phyloP scores from a whole-genome alignment of 2,888 invertebrate species.

The Blomia tropicalis region DNA sequence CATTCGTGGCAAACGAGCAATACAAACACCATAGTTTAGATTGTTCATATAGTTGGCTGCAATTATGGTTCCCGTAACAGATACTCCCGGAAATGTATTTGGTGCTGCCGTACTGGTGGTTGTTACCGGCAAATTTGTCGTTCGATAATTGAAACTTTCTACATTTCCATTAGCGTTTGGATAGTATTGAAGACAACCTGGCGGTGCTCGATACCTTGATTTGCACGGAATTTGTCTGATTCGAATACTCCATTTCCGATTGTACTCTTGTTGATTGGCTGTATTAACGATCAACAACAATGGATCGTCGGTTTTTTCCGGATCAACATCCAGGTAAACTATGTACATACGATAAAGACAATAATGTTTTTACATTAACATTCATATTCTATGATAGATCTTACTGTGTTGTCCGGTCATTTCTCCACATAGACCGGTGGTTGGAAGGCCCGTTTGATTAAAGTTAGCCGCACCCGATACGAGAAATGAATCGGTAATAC shows the following conservation, averaged over 20 bases:
- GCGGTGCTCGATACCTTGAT: constrained; percentile 25
- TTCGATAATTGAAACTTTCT: constrained; percentile 26
- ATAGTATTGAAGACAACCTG: constrained; percentile 28
- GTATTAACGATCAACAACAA: constrained; percentile 25
- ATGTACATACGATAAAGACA: not conserved
- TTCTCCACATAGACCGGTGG: constrained; percentile 60
- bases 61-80: not conserved
- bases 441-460: constrained; percentile 27
- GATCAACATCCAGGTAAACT: constrained; percentile 27
- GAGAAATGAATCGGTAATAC: constrained; percentile 55
- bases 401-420: constrained; percentile 55
- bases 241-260: constrained; percentile 26
- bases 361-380: not conserved
- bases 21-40: constrained; percentile 27
- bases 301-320: constrained; percentile 24
- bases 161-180: constrained; percentile 22
- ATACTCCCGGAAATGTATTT: not conserved
- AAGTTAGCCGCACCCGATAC: constrained; percentile 26
- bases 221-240: constrained; percentile 26
- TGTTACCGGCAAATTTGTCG: constrained; percentile 10
- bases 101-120: not conserved
- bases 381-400: not conserved
- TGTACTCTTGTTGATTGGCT: constrained; percentile 26
- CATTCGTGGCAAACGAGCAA: constrained; percentile 22
- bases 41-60: constrained; percentile 26